Evolutionary conservation across 2,113 vertebrate genomes (phyloP), one percentile per base, ranked within the genome.

Genomic region (Cynocephalus volans): DNA sequence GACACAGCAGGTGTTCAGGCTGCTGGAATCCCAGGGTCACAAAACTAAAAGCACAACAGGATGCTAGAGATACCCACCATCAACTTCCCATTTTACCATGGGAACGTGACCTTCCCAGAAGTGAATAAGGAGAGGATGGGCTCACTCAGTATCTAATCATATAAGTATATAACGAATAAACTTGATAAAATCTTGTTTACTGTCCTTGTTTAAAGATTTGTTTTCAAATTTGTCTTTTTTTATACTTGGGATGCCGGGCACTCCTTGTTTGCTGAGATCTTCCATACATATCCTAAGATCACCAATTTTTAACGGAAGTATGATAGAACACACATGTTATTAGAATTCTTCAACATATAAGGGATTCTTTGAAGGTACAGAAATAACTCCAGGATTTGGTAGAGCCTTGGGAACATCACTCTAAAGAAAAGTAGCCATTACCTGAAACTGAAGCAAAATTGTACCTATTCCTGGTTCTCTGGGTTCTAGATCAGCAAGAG

Each of bases 391-490:
- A 65, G 67, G 65, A 88, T 41, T 64, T 72, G 33, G 13, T 33
- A 73, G 85, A 52, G 8, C 15, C 72, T 56, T 69, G 50, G 36
- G 7, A 64, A 88, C 58, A 82, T 18, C 14, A 19, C 45, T 64
- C 72, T 31, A 72, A 81, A 89, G n/a, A 54, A 64, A 88, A 88
- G 85, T 33, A 88, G 67, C 23, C 76, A 72, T 45, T 80, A 64
- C 9, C 65, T 10, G 7, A 54, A 41, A 94, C 26, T 62, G 45
- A 54, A 36, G 9, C 14, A 56, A 82, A 70, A 56, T 60, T 58
- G 33, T 24, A 45, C 67, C 21, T 28, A 60, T 60, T 70, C 60
- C 18, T 64, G 13, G 48, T 82, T 73, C 31, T 73, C 4, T n/a
- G 48, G 26, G 64, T 73, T 75, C 87, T 26, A 19, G 3, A 81